Conservation (phyloP, 2,888 invertebrate species). For the Autographa gamma region DNA sequence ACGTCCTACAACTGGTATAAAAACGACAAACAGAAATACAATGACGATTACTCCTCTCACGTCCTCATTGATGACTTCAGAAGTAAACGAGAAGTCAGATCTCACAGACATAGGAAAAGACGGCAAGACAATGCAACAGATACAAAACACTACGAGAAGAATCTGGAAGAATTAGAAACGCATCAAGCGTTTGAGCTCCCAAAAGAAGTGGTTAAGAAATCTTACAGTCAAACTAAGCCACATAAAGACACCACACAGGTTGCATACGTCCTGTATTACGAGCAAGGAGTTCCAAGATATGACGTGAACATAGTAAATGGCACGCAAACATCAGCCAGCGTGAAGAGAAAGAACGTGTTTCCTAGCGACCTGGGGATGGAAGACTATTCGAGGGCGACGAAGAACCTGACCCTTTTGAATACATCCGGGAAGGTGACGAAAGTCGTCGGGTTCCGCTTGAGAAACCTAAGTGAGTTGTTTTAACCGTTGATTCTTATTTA, state of each 20-base stretch:
- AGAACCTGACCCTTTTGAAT: conserved; percentile 80
- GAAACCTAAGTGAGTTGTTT: conserved; percentile 78
- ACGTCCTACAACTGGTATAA: conserved; percentile 72
- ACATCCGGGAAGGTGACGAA: conserved; percentile 79
- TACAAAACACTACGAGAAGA: conserved; percentile 66
- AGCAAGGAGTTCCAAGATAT: conserved; percentile 78
- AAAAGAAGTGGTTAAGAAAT: conserved; percentile 80
- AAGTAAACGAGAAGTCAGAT: conserved; percentile 72
- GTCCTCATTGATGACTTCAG: conserved; percentile 73
- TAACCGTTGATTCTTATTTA: conserved; percentile 15
- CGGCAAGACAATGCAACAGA: conserved; percentile 78
- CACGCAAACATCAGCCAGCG: conserved; percentile 72
- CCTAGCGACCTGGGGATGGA: conserved; percentile 79
- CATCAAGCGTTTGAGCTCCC: conserved; percentile 71
- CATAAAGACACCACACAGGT: conserved; percentile 75
- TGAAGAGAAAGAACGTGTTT: conserved; percentile 78
- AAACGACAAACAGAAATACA: conserved; percentile 74
- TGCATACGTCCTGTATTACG: conserved; percentile 84
- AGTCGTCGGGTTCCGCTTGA: conserved; percentile 82
- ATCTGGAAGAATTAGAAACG: conserved; percentile 68
- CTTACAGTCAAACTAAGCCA: conserved; percentile 59
- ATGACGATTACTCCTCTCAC: conserved; percentile 75
- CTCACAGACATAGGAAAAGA: conserved; percentile 80
- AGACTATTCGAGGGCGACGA: conserved; percentile 74
- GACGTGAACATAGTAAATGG: conserved; percentile 69